Base-by-base conservation (phyloP, 2,113 vertebrate species). In the Stomatorhinus ivindoensis region DNA sequence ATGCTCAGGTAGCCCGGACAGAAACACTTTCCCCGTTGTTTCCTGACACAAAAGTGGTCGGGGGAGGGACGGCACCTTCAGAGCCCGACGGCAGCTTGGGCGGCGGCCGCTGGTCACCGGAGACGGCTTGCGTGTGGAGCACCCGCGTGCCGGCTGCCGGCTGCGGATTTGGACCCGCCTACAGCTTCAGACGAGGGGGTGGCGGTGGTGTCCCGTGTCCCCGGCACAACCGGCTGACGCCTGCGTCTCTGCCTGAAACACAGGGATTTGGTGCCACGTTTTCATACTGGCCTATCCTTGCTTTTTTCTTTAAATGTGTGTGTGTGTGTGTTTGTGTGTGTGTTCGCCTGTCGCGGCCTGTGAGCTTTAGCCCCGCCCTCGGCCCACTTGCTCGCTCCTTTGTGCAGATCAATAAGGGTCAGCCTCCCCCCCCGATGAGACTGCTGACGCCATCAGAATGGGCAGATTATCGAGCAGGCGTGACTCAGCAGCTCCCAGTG, bases 401-500 rank as follows among this genome's bases (percentile, higher is more conserved):
- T 89, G 89, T 89, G 65, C 65, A 82, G 88, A 91, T 92, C 89
- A 90, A 90, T 93, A 91, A 76, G 27, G 46, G 82, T 61, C 48
- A n/a, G 53, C 90, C 65, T 42, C 61, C 90, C 3, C 58, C 19
- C 21, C 1, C 42, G 10, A 35, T 27, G 61, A 47, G 85, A 69
- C 58, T 92, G 92, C 92, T 92, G 92, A 93, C 91, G 27, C 87
- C 73, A 58, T 91, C 90, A 91, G 90, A 92, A 91, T 48, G 27
- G 90, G 58, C 76, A 91, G 87, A 92, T 95, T 95, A 95, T 96
- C 89, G 94, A 96, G 94, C 93, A 90, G 88, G 90, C 93, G 95
- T 95, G 95, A 95, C 93, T 95, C 95, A 95, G 95, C 95, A 94
- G 93, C 92, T 94, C 93, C 89, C 89, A 48, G 31, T 90, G 90